Evolutionary conservation across 2,113 vertebrate species (phyloP), one percentile per base, ranked within the genome.

Genomic region (Peromyscus leucopus): DNA sequence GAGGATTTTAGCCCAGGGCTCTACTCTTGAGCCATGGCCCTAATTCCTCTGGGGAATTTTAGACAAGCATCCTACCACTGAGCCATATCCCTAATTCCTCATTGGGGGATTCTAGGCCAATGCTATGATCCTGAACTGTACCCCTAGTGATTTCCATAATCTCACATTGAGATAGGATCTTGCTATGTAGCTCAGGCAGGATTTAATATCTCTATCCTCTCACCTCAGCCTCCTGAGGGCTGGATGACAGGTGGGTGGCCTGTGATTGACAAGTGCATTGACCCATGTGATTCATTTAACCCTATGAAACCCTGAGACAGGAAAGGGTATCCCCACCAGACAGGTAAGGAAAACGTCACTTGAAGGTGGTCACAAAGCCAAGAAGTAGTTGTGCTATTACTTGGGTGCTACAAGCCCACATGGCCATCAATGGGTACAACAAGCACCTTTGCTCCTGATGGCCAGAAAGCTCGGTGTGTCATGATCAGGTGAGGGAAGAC

Each of bases 241-340:
- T 84, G 82, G 59, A 9, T 16, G n/a, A 42, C n/a, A 42, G 8
- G 59, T 42, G 39, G 19, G 39, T 36, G 10, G 65, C 46, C 39
- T 72, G 36, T n/a, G 69, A 28, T 10, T 72, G 69, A 19, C 69
- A 72, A 24, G 17, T 8, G 2, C 51, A 59, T 67, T 28, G 26
- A 48, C 3, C n/a, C 17, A 2, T 10, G 1, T 42, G 6, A 72
- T 8, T 12, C 33, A 26, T 12, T 65, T 21, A 75, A 28, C 72
- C 3, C 74, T 2, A 51, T 1, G 22, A 12, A 1, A 2, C 28
- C 65, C 31, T 22, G 0, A 79, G 61, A 17, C 5, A 36, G 65
- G 63, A 39, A 48, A 72, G 31, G 48, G 19, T 8, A 8, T 31
- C 24, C 31, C 9, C 0, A 0, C 31, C 1, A 21, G 0, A 67